Evolutionary conservation across 2,797 vertebrate genomes (phyloP), one percentile per base, ranked within the genome.

Genomic region (Synaphobranchus kaupii): DNA sequence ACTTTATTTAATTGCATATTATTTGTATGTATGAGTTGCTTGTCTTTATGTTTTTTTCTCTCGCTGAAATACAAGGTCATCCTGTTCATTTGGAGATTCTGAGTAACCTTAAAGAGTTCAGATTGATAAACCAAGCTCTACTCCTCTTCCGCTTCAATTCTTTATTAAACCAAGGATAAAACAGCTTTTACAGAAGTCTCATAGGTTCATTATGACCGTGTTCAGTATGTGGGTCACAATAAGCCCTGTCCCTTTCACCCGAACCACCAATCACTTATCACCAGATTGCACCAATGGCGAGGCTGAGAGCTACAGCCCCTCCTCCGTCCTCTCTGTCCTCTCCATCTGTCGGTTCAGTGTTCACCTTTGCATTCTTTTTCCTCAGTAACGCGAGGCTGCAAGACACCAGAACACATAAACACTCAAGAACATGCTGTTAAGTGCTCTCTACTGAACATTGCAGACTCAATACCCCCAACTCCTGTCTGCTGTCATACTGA

Each of bases 91-190:
- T 76, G 22, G 13, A 44, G 34, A 39, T 76, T 76, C 31, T 20
- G 28, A 76, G 17, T 39, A 28, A n/a, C 66, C 66, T 68, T 60
- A 22, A 22, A 68, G n/a, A 68, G 31, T 15, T 39, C 10, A 76
- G 31, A 76, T 22, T 34, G 71, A 50, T 47, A 81, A 50, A 50
- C 22, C 78, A 81, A 48, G 47, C 78, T n/a, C 5, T 50, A 13
- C 8, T 50, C 78, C 44, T 81, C 78, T 56, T 83, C 44, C 25
- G 82, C 63, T 47, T 56, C 34, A 48, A 50, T 73, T 71, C 22
- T 87, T 87, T 87, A 87, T 87, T 87, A 73, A 84, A 87, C 3
- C 48, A 87, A 22, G 34, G n/a, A 50, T 63, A 84, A 87, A 87
- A 84, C 63, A 76, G 63, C 20, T 85, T 39, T 73, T 25, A 47